These are phyloP conservation scores for Calidris pygmaea DNA, from an alignment of 2,113 vertebrate species.

Conservation along the genomic window DNA sequence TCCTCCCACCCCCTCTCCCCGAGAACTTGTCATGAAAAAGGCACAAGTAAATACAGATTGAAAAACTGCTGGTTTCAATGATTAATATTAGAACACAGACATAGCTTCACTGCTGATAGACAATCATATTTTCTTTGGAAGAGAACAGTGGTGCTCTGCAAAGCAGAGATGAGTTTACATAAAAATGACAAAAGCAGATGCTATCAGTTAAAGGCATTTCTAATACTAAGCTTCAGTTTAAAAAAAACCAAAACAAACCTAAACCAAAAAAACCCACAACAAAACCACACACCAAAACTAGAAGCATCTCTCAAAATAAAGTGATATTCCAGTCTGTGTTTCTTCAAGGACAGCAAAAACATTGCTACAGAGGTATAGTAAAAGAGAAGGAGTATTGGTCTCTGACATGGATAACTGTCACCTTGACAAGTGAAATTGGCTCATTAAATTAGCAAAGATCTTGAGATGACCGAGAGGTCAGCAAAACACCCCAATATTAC, in stretches of 20 bases:
- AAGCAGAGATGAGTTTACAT: background rate
- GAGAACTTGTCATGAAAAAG: background rate
- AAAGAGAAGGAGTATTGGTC: background rate
- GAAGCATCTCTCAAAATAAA: background rate
- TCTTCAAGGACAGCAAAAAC: background rate
- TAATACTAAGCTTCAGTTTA: background rate
- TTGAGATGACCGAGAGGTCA: background rate
- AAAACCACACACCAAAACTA: background rate
- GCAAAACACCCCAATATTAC: background rate
- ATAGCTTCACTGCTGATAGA: background rate
- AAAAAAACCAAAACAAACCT: background rate
- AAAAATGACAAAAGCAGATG: slow-evolving; percentile 5
- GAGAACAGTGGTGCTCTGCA: background rate
- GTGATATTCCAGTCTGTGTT: background rate
- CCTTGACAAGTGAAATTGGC: background rate
- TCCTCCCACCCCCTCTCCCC: background rate
- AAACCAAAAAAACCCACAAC: background rate
- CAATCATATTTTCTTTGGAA: rapidly evolving
- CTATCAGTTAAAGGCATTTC: background rate
- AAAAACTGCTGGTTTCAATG: background rate
- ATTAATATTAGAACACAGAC: background rate
- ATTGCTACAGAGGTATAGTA: background rate
- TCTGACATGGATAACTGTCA: background rate
- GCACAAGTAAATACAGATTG: background rate
- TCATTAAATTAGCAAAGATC: background rate